These are phyloP conservation scores for Onychomys arenicola DNA, from an alignment of 2,797 vertebrate genomes.

Conservation along the genomic window DNA sequence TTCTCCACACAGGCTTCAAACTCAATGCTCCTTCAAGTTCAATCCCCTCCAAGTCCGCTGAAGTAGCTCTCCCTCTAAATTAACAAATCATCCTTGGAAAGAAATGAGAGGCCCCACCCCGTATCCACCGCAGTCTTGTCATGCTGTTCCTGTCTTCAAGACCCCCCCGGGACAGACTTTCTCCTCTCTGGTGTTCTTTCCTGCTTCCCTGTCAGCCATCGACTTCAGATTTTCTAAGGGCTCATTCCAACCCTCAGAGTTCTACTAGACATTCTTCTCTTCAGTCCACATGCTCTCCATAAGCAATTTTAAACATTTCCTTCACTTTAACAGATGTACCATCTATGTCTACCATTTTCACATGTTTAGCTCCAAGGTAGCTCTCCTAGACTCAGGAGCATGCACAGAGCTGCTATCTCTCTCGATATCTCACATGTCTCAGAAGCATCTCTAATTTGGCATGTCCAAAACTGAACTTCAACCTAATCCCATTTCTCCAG, in stretches of 20 bases:
- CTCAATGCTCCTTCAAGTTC: not conserved
- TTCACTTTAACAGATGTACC: not conserved
- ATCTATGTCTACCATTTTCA: not conserved
- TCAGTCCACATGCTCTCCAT: not conserved
- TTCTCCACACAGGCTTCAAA: not conserved
- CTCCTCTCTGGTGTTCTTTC: not conserved
- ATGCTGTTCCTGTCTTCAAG: not conserved
- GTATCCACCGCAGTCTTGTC: not conserved
- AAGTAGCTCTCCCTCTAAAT: not conserved
- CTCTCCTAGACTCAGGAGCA: not conserved
- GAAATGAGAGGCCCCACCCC: not conserved
- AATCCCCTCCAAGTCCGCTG: not conserved
- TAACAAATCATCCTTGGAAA: not conserved
- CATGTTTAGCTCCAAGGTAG: not conserved
- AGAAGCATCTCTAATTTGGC: not conserved
- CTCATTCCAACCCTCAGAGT: not conserved
- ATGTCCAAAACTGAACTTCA: not conserved
- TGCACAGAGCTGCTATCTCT: not conserved
- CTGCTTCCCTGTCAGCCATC: not conserved
- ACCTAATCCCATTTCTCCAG: not conserved
- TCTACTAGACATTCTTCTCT: not conserved
- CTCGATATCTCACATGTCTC: not conserved
- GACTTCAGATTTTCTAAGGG: not conserved
- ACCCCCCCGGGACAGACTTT: not conserved
- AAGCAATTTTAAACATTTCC: not conserved